phyloP scores from a whole-genome alignment of 2,113 vertebrate species.

The Dendropsophus ebraccatus region DNA sequence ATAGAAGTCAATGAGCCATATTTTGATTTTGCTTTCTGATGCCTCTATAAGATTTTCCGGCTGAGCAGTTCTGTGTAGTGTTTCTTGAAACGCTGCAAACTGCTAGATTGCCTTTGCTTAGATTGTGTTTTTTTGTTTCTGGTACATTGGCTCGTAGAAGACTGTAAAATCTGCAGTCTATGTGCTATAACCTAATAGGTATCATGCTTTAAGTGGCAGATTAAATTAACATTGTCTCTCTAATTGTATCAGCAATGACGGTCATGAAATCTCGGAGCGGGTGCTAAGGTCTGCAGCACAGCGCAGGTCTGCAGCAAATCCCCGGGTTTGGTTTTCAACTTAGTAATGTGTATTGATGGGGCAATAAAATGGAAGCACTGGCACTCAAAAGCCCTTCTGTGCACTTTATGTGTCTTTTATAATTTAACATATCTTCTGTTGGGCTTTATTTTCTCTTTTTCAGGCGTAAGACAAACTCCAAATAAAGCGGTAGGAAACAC shows the following conservation, averaged over 20 bases:
- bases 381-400: constrained; percentile 41
- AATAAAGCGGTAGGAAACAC: constrained; percentile 6
- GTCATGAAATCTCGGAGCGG: neutral
- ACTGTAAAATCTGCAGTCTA: neutral
- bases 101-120: neutral
- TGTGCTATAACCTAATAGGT: neutral
- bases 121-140: neutral
- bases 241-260: constrained; percentile 13
- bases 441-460: constrained; percentile 30
- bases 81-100: neutral
- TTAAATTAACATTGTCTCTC: neutral
- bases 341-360: constrained; percentile 51
- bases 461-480: constrained; percentile 29
- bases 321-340: constrained; percentile 3
- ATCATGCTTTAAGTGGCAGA: neutral
- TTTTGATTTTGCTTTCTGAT: neutral
- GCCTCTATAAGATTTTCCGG: too few relatives aligned
- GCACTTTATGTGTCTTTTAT: constrained; percentile 49
- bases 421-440: constrained; percentile 38
- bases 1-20: neutral
- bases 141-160: neutral
- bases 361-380: constrained; percentile 29
- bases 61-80: too few relatives aligned
- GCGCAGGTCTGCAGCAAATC: neutral
- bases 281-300: neutral